Evolutionary conservation across 2,888 invertebrate genomes (phyloP), one percentile per base, ranked within the genome.

Genomic region (Eupithecia inturbata): DNA sequence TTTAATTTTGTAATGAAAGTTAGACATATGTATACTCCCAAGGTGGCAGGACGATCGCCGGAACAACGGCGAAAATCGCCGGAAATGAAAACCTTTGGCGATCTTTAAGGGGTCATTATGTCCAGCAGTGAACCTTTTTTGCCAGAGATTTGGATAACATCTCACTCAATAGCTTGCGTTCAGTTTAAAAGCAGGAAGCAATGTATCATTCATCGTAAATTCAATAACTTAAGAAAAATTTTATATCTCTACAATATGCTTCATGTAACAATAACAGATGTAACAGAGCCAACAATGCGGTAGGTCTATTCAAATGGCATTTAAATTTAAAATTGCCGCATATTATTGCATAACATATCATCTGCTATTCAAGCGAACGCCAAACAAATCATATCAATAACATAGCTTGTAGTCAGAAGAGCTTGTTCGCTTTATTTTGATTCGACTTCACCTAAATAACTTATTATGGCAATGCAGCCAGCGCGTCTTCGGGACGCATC

Each of bases 321-420:
- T 78, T 80, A 78, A 80, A 80, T 78, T 80, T 80, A 75, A 79
- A 78, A 80, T 80, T 73, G 78, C 77, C 68, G 78, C 74, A 77
- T 78, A 57, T 26, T 70, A 60, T 78, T 78, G 77, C 76, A 77
- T 77, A 79, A 77, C 76, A 64, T 73, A 73, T 70, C 72, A 73
- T 78, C 76, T 75, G 57, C 70, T 70, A 74, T 74, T 75, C 72
- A 71, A 73, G 73, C 73, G 73, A 75, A 80, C 73, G 70, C 66
- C 77, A 77, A 80, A 81, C 76, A 82, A 83, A 83, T 83, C 78
- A 81, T 75, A 80, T 75, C 74, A 78, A 79, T 78, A 72, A 68
- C 68, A 64, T 26, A 68, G 72, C 14, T 6, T 16, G 4, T 57
- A 53, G 1, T 16, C 4, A 9, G 28, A 64, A 63, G 9, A 68